Percentiles rank a stretch among this genome's conserved stretches.
Conservation (phyloP, 2,888 invertebrate genomes). For the Cylloceria caligata region DNA sequence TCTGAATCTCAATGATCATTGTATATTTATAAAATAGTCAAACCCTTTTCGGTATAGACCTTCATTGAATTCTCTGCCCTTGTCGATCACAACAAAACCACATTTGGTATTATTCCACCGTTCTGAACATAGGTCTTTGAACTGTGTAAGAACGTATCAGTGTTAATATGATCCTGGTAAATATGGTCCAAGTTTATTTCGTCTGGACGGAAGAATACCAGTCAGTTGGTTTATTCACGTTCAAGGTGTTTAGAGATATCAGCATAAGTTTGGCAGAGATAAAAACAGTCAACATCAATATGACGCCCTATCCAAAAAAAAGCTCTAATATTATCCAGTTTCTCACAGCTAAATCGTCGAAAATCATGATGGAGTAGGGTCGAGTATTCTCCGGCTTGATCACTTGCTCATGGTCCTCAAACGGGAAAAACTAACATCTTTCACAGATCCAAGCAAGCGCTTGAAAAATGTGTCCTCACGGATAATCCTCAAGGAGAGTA, state of each 20-base stretch:
- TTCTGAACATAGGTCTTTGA: slow-evolving; percentile 61
- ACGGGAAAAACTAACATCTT: slow-evolving; percentile 71
- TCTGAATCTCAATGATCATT: slow-evolving; percentile 4
- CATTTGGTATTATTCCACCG: slow-evolving; percentile 70
- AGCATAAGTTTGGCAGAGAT: slow-evolving; percentile 70
- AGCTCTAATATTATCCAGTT: slow-evolving; percentile 68
- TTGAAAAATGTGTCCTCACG: slow-evolving; percentile 35
- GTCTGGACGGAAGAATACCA: slow-evolving; percentile 70
- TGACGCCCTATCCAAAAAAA: slow-evolving; percentile 70
- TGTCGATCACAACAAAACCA: slow-evolving; percentile 70
- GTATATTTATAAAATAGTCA: slow-evolving; percentile 58
- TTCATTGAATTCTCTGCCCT: slow-evolving; percentile 64
- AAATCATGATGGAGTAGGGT: slow-evolving; percentile 76
- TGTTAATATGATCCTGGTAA: slow-evolving; percentile 70
- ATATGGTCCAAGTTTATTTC: slow-evolving; percentile 69
- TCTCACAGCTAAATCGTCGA: slow-evolving; percentile 71
- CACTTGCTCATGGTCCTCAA: slow-evolving; percentile 67
- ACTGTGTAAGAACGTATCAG: slow-evolving; percentile 64
- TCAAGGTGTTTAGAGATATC: slow-evolving; percentile 69
- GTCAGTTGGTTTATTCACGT: slow-evolving; percentile 69
- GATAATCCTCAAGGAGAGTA: too few species aligned
- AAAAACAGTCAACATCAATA: slow-evolving; percentile 68
- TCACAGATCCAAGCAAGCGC: slow-evolving; percentile 69
- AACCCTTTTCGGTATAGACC: slow-evolving; percentile 68
- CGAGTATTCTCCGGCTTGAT: slow-evolving; percentile 70